phyloP scores from a whole-genome alignment of 2,113 vertebrate genomes.

The Astur gentilis region DNA sequence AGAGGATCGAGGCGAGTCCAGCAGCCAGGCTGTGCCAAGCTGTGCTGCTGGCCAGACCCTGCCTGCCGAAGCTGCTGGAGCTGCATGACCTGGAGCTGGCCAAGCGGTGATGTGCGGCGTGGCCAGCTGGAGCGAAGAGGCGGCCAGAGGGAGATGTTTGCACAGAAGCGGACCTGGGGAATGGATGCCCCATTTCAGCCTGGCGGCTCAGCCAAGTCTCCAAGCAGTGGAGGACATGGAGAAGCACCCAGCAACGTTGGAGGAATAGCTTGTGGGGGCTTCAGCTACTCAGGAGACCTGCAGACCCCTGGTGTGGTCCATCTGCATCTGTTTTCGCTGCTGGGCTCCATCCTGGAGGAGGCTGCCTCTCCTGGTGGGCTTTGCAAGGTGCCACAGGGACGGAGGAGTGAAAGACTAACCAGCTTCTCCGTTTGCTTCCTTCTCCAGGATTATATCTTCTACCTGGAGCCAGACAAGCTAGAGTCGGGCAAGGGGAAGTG shows the following conservation, averaged over 20 bases:
- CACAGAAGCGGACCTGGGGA: neutral
- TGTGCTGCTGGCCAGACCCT: neutral
- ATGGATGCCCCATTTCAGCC: neutral
- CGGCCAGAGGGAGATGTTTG: neutral
- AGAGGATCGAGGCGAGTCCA: neutral
- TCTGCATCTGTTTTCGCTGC: fast-evolving
- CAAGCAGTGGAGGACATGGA: neutral
- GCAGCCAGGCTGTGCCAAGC: neutral
- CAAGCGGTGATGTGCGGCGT: fast-evolving
- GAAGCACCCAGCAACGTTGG: neutral
- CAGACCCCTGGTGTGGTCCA: neutral
- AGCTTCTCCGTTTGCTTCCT: slow-evolving; percentile 1
- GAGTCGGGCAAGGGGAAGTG: slow-evolving; percentile 99
- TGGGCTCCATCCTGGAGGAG: neutral
- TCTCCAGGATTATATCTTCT: slow-evolving; percentile 93
- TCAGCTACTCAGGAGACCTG: neutral
- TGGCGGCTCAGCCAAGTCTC: neutral
- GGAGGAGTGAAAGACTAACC: neutral
- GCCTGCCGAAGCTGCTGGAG: neutral
- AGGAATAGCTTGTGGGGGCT: neutral
- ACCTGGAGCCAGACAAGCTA: slow-evolving; percentile 92
- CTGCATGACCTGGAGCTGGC: neutral
- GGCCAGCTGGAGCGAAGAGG: neutral
- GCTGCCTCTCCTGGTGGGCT: neutral
- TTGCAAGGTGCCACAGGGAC: neutral